phyloP scores from a whole-genome alignment of 2,797 vertebrate genomes.

The Brachyalestes nurse region DNA sequence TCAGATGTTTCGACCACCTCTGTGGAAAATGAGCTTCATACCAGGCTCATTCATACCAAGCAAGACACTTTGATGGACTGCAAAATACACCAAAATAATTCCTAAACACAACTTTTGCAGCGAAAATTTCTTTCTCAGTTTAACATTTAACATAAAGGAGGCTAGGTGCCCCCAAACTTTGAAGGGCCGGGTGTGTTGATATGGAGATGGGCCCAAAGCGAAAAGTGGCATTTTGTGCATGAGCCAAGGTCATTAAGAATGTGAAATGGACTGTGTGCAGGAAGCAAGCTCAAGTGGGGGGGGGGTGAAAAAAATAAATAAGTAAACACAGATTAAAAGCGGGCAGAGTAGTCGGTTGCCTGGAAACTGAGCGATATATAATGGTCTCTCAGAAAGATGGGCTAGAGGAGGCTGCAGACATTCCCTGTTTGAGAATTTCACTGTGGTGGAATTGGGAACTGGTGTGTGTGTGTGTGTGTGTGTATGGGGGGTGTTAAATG shows the following conservation, averaged over 20 bases:
- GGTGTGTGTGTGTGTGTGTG: neutral
- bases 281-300: constrained; percentile 73
- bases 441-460: neutral
- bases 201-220: neutral
- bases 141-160: too few relatives aligned
- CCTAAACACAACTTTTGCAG: too few relatives aligned
- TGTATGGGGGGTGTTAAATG: neutral
- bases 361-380: neutral
- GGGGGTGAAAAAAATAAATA: constrained; percentile 61
- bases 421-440: neutral
- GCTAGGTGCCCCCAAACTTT: neutral
- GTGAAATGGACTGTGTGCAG: constrained; percentile 60
- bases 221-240: constrained; percentile 50
- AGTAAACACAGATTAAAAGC: neutral
- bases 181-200: neutral
- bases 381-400: neutral
- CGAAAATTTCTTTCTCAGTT: neutral
- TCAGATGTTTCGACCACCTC: too few relatives aligned
- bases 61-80: too few relatives aligned
- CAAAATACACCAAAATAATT: too few relatives aligned
- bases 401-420: neutral
- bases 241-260: constrained; percentile 71
- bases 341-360: neutral
- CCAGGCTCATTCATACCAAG: too few relatives aligned
- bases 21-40: too few relatives aligned